phyloP scores from a whole-genome alignment of 2,797 vertebrate genomes.

The Anniella stebbinsi region DNA sequence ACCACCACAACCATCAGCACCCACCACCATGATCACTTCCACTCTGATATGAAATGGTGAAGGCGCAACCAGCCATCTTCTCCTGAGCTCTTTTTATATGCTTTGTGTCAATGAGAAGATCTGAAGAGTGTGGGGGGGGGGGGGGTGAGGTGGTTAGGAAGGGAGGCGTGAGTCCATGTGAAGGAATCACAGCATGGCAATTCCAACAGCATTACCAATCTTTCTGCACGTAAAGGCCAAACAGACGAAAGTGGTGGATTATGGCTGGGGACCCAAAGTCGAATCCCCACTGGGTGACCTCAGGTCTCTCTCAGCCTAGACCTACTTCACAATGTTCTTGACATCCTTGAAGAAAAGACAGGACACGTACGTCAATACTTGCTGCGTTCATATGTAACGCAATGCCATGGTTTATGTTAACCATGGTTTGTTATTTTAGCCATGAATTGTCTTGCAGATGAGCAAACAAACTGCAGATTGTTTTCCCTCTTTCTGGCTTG shows the following conservation, averaged over 20 bases:
- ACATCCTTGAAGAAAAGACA: too few species aligned
- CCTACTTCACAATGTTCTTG: too few species aligned
- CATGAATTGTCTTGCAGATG: too few species aligned
- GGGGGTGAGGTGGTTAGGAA: too few species aligned
- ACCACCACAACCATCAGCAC: too few species aligned
- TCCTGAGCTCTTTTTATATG: background rate
- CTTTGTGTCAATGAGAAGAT: background rate
- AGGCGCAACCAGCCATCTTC: background rate
- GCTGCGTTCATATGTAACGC: too few species aligned
- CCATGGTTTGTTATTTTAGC: too few species aligned
- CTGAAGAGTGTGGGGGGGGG: background rate
- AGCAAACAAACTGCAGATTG: too few species aligned
- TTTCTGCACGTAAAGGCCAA: background rate
- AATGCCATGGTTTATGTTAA: too few species aligned
- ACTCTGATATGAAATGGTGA: background rate
- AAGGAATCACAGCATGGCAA: background rate
- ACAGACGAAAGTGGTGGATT: background rate
- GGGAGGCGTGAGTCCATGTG: background rate
- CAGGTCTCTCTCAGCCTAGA: too few species aligned
- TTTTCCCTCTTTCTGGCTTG: too few species aligned
- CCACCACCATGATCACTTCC: background rate
- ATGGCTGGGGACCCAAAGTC: background rate
- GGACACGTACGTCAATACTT: too few species aligned
- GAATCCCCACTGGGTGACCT: background rate
- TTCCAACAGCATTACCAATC: background rate